These are phyloP conservation scores for Hippocampus guttulatus DNA, from an alignment of 2,113 vertebrate species.

Conservation along the genomic window DNA sequence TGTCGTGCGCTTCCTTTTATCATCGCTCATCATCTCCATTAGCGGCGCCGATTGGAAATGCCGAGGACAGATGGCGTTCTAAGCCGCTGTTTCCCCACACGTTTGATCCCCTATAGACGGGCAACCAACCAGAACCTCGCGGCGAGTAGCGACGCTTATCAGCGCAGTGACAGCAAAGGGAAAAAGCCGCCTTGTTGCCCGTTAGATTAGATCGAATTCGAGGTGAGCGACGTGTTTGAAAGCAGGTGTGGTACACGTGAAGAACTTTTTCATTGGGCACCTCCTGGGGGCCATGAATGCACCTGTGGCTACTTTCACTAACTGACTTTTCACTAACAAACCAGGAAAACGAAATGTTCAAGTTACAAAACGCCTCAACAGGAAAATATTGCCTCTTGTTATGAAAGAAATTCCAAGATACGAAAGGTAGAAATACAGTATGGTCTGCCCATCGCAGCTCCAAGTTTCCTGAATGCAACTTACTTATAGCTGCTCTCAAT, in stretches of 20 bases:
- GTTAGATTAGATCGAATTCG: background rate
- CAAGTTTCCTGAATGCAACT: too few species aligned
- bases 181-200: background rate
- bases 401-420: too few species aligned
- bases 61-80: background rate
- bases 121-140: background rate
- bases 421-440: too few species aligned
- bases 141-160: background rate
- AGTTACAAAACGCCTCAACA: too few species aligned
- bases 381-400: too few species aligned
- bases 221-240: background rate
- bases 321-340: background rate
- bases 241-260: background rate
- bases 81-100: constrained; percentile 5
- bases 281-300: background rate
- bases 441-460: too few species aligned
- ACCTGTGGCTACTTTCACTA: background rate
- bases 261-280: background rate
- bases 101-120: background rate
- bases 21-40: background rate
- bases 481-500: too few species aligned
- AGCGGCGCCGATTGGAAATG: background rate
- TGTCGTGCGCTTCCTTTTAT: background rate
- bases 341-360: background rate
- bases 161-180: too few species aligned